Evolutionary conservation across 2,888 invertebrate species (phyloP).

Genomic region (Nomada fucata): DNA sequence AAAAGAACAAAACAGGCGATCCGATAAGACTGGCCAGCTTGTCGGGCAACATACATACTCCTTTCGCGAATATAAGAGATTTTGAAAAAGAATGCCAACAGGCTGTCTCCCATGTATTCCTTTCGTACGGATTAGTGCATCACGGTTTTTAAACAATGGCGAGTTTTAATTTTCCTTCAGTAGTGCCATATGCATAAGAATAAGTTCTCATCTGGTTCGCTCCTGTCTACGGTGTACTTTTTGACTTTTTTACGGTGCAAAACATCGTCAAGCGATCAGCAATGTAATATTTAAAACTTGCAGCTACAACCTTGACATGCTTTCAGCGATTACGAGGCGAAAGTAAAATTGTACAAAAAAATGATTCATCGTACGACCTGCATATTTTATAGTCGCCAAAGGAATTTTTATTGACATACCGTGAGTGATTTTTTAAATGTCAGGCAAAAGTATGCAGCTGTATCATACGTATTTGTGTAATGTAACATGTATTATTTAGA

Average conservation of each 20-base stretch:
- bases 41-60: too few relatives aligned
- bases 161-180: constrained; percentile 29
- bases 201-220: constrained; percentile 8
- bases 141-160: constrained; percentile 11
- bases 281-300: constrained; percentile 23
- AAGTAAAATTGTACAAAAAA: constrained; percentile 14
- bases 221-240: background rate
- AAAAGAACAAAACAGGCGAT: too few relatives aligned
- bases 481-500: too few relatives aligned
- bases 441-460: too few relatives aligned
- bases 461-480: too few relatives aligned
- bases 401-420: too few relatives aligned
- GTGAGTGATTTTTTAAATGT: too few relatives aligned
- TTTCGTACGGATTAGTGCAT: background rate
- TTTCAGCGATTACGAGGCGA: constrained; percentile 25
- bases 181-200: constrained; percentile 49
- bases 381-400: background rate
- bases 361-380: background rate
- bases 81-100: constrained; percentile 15
- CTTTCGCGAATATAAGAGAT: too few relatives aligned
- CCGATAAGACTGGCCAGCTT: too few relatives aligned
- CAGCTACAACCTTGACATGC: constrained; percentile 47
- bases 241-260: background rate
- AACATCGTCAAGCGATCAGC: background rate
- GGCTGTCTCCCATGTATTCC: constrained; percentile 6